Base-by-base conservation (phyloP, 2,113 vertebrate genomes). In the Melanocharis versteri region DNA sequence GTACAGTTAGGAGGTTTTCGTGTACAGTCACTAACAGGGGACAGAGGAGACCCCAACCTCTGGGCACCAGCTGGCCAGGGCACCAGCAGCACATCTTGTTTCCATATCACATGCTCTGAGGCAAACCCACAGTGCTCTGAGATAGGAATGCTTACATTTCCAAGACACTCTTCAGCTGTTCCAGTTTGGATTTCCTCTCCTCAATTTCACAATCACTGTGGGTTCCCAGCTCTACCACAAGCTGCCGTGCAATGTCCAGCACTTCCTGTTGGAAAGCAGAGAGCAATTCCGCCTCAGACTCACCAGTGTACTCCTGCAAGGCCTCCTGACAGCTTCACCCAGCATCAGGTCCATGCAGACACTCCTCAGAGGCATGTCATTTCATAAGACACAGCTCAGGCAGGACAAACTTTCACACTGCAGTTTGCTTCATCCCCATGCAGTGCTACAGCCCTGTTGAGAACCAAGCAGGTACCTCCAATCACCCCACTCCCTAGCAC, bases 121-220 rank as follows among this genome's bases (percentile, higher is more conserved):
- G 30, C 23, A 66, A 91, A 80, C 15, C 13, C 82, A 28, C 5
- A 2, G 61, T 53, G n/a, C 30, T 40, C 58, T 3, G 0, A 53
- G 13, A 77, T 0, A 80, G 6, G 50, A 69, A 45, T 48, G 10
- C 99, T 98, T 98, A 99, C 99, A 99, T 99, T 97, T 99, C 99
- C 97, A 99, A 95, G 93, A 99, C 99, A 0, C 99, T 99, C 97
- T 99, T 99, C 81, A 99, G 98, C 96, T 99, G 99, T 76, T 99
- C 99, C 95, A 99, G 97, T 94, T 99, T 99, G 87, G 98, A 99
- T 82, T 98, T 99, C 93, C 99, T 99, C 98, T 99, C 99, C 90
- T 99, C 99, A 2, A 99, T 99, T 97, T 99, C 99, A 45, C 98
- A 98, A 66, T 99, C 98, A 10, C 98, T 98, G 78, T 99, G 98